Base-by-base conservation (phyloP, 1,140 invertebrate species). In the Drosophila oshimai region DNA sequence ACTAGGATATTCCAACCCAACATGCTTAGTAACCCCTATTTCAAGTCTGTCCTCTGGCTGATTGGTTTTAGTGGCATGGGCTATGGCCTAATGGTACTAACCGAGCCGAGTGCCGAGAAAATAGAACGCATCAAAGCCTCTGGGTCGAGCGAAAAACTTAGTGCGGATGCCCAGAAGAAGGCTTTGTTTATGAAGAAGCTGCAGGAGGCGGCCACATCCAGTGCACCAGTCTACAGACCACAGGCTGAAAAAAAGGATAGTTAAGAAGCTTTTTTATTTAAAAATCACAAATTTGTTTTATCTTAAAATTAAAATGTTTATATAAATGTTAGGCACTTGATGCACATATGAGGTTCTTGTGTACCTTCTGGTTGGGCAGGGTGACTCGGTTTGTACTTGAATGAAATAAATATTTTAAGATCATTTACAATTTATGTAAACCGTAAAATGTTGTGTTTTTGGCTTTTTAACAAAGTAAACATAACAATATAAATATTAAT, bases 1-100 rank as follows among this genome's bases (percentile, higher is more conserved):
- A 89, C 22, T 78, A 74, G 34, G 4, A 42, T n/a, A n/a, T n/a
- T 29, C 1, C 39, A 22, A 12, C 7, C 12, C n/a, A 67, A 74
- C 34, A 92, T 92, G 90, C 89, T 91, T 64, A 88, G 88, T 60
- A 79, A 81, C 76, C 89, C 73, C n/a, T 84, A 91, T 58, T 53
- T 93, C 79, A 92, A 92, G 76, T 93, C 93, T 18, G 44, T 93
- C 57, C 91, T 94, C 69, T 94, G 92, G 93, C 91, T 94, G 65
- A 49, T 92, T 46, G 91, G 91, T 20, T 92, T 92, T 67, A 92
- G 92, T 69, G 92, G 92, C 39, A 60, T 93, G 49, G 93, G 93
- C 50, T 94, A 93, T 74, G 91, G 91, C 54, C 88, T 94, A 26
- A 91, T 93, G 89, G 75, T 91, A 71, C 73, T 93, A 64, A 91